phyloP scores from a whole-genome alignment of 2,797 vertebrate genomes.

The Manis javanica region DNA sequence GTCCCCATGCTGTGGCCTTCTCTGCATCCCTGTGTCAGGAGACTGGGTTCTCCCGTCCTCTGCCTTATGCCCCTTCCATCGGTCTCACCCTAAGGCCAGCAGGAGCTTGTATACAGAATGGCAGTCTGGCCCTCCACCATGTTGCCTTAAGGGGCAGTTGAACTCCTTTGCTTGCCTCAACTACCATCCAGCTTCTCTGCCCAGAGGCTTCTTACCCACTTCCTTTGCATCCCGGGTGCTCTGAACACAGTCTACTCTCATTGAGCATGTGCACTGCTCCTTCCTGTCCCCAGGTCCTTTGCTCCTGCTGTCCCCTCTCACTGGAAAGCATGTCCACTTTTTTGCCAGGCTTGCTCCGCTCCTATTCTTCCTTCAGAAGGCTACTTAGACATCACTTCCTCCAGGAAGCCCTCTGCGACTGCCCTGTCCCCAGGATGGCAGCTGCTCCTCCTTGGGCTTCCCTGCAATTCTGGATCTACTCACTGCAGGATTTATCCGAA shows the following conservation, averaged over 20 bases:
- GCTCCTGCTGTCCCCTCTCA: background rate
- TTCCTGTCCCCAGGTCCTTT: background rate
- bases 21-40: fast-evolving
- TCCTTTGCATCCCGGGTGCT: background rate
- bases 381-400: background rate
- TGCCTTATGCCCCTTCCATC: no score
- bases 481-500: no score
- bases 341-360: background rate
- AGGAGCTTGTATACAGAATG: background rate
- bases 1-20: fast-evolving
- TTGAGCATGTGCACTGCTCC: fast-evolving
- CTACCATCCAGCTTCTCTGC: fast-evolving
- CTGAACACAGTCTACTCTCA: fast-evolving
- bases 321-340: background rate
- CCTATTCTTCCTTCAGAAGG: background rate
- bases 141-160: fast-evolving
- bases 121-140: no score
- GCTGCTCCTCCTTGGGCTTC: background rate
- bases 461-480: background rate
- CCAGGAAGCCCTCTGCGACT: background rate
- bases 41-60: background rate
- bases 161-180: background rate
- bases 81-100: background rate
- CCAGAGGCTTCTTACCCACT: background rate
- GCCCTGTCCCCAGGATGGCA: fast-evolving